Percentiles rank a stretch among this genome's conserved stretches.
Evolutionary conservation across 2,113 vertebrate species (phyloP).

Genomic region (Mus spicilegus): DNA sequence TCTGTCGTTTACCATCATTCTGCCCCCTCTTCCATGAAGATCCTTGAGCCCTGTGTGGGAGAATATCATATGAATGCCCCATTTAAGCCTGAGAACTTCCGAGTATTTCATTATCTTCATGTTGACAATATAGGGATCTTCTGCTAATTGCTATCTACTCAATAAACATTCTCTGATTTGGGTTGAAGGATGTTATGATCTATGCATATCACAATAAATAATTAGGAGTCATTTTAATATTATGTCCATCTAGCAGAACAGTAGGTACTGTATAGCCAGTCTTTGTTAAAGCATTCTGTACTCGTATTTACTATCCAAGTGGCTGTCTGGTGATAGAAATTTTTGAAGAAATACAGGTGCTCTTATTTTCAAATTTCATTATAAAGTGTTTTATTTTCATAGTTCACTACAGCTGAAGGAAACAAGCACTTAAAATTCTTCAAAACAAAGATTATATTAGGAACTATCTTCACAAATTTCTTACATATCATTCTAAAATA

Average conservation of each 20-base stretch:
- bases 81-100: not conserved
- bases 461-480: not conserved
- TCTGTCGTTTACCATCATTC: not conserved
- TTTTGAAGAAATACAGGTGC: not conserved
- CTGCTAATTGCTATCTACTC: not conserved
- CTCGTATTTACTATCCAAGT: not conserved
- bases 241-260: not conserved
- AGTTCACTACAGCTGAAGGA: conserved; percentile 30
- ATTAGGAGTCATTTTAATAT: not conserved
- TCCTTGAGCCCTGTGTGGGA: not conserved
- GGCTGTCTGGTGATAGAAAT: not conserved
- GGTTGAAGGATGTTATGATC: not conserved
- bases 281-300: not conserved
- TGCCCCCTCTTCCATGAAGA: fast-evolving
- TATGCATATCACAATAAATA: not conserved
- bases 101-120: not conserved
- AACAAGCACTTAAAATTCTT: not conserved
- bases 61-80: not conserved
- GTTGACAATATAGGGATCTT: too few relatives aligned
- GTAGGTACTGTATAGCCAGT: not conserved
- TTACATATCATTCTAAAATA: not conserved
- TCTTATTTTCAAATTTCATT: not conserved
- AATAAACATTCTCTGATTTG: not conserved
- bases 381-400: not conserved
- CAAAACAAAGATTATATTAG: not conserved